A percentile compares a stretch with the other conserved stretches of the same genome.
Evolutionary conservation across 2,113 vertebrate species (phyloP).

Genomic region (Aegypius monachus): DNA sequence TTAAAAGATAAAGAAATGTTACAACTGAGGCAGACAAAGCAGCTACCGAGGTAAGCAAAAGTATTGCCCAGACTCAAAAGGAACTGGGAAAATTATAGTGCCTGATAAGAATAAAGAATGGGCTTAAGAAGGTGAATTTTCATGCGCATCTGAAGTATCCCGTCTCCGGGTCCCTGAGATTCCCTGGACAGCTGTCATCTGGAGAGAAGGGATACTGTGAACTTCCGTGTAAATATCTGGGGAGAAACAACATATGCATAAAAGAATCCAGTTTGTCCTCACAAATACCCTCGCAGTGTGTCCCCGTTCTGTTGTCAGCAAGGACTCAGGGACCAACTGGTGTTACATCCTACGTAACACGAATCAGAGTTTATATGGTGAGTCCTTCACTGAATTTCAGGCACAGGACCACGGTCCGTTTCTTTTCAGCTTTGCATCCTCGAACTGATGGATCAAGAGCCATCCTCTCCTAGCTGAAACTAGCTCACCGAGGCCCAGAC

Average conservation of each 20-base stretch:
- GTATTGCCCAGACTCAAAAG: not conserved
- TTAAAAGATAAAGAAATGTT: not conserved
- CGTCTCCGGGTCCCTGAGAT: not conserved
- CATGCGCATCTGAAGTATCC: not conserved
- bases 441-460: not conserved
- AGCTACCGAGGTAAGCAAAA: not conserved
- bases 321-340: not conserved
- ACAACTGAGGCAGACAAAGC: not conserved
- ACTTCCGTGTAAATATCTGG: not conserved
- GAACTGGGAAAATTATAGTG: not conserved
- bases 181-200: not conserved
- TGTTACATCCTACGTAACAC: accelerated
- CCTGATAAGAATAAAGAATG: not conserved
- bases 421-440: not conserved
- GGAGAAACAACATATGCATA: not conserved
- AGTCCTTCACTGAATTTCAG: not conserved
- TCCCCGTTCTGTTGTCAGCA: not conserved
- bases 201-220: not conserved
- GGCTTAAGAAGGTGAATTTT: not conserved
- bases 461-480: not conserved
- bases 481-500: not conserved
- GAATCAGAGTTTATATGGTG: accelerated
- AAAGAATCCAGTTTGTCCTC: not conserved
- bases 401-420: accelerated
- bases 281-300: too few relatives aligned